phyloP scores from a whole-genome alignment of 2,113 vertebrate species.

The Otus sunia region DNA sequence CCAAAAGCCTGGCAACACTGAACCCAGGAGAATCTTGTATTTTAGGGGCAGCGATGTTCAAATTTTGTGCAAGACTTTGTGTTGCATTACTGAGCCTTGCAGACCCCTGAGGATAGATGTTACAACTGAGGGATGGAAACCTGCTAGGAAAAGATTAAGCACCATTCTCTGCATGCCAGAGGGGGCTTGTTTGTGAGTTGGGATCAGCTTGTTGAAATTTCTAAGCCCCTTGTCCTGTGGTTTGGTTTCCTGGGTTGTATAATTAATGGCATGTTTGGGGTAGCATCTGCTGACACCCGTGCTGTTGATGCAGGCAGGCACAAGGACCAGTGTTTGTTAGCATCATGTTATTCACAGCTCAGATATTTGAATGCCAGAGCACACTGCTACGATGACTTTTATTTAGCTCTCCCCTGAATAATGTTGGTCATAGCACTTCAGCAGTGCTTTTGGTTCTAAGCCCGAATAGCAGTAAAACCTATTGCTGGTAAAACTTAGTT shows the following conservation, averaged over 20 bases:
- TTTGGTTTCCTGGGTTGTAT: background rate
- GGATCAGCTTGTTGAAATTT: background rate
- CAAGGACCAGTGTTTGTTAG: background rate
- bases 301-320: background rate
- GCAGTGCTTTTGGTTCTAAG: background rate
- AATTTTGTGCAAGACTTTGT: background rate
- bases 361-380: background rate
- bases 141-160: background rate
- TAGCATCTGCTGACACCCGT: background rate
- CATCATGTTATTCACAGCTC: background rate
- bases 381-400: background rate
- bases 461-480: background rate
- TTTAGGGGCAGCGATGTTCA: background rate
- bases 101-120: background rate
- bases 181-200: background rate
- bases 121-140: background rate
- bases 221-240: background rate
- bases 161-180: background rate
- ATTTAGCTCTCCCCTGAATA: background rate
- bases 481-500: slow-evolving; percentile 26
- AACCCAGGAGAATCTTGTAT: background rate
- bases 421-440: background rate
- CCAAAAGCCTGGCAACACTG: rapidly evolving
- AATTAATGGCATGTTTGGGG: background rate
- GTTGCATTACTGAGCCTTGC: background rate